Conservation (phyloP, 2,113 vertebrate genomes). For the Neopipo cinnamomea region DNA sequence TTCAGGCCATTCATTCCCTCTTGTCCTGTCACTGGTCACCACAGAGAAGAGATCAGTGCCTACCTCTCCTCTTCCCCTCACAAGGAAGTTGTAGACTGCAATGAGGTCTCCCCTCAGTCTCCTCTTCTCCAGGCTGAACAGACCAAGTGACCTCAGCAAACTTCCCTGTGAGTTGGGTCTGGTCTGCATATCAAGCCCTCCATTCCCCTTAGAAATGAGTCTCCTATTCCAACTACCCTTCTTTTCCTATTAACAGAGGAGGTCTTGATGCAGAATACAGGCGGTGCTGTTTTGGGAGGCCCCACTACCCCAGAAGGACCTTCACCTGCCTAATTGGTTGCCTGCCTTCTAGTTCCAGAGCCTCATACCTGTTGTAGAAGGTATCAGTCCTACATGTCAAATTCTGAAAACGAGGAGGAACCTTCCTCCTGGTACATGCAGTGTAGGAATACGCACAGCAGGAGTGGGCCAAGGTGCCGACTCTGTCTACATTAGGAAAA, state of each 20-base stretch:
- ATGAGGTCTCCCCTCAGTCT: no score
- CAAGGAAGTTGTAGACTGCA: no score
- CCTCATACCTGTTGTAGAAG: background rate
- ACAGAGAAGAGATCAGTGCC: no score
- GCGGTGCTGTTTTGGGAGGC: background rate
- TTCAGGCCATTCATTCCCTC: no score
- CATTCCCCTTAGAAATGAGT: background rate
- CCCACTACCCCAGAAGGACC: background rate
- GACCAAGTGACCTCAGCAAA: no score
- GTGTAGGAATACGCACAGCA: background rate
- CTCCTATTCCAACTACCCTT: background rate
- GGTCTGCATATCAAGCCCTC: background rate
- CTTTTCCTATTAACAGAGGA: background rate
- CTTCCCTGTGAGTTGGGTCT: background rate
- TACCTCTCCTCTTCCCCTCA: no score
- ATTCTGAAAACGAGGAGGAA: background rate
- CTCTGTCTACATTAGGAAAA: background rate
- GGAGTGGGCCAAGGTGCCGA: background rate
- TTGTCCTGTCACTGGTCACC: no score
- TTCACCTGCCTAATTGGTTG: background rate
- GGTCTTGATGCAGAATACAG: background rate
- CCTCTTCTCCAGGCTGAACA: no score
- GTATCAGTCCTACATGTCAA: background rate
- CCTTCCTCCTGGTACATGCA: background rate
- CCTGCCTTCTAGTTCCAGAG: background rate